phyloP scores from a whole-genome alignment of 2,797 vertebrate species.

The Intellagama lesueurii region DNA sequence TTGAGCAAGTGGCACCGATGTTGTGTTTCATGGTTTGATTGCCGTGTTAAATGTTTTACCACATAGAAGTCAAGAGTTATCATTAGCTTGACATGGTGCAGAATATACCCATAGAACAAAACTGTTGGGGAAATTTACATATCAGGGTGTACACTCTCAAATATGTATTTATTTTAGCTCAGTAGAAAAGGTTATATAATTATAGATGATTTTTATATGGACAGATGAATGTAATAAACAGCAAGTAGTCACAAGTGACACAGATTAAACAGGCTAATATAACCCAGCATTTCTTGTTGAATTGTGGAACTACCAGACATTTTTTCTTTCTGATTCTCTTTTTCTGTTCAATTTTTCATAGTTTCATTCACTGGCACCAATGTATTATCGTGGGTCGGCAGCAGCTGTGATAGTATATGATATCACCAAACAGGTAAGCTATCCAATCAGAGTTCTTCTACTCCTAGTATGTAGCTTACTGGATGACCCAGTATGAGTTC shows the following conservation, averaged over 20 bases:
- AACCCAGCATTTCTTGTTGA: neutral
- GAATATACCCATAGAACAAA: neutral
- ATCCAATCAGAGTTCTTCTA: fast-evolving
- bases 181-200: neutral
- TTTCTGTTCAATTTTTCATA: slow-evolving; percentile 69
- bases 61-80: neutral
- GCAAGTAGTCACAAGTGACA: neutral
- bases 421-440: slow-evolving; percentile 94
- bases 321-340: slow-evolving; percentile 16
- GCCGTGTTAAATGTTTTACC: too few relatives aligned
- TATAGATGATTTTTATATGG: neutral
- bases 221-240: neutral
- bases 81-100: neutral
- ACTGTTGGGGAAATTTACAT: neutral
- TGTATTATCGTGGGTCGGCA: slow-evolving; percentile 98
- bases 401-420: slow-evolving; percentile 98
- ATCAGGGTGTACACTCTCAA: neutral
- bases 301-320: neutral
- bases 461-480: neutral
- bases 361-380: slow-evolving; percentile 98
- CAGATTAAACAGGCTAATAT: neutral
- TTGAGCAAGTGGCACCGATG: too few relatives aligned
- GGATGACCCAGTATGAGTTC: neutral
- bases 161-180: fast-evolving
- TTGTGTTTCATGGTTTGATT: neutral